Evolutionary conservation across 2,113 vertebrate species (phyloP).

Genomic region (Ornithorhynchus anatinus): DNA sequence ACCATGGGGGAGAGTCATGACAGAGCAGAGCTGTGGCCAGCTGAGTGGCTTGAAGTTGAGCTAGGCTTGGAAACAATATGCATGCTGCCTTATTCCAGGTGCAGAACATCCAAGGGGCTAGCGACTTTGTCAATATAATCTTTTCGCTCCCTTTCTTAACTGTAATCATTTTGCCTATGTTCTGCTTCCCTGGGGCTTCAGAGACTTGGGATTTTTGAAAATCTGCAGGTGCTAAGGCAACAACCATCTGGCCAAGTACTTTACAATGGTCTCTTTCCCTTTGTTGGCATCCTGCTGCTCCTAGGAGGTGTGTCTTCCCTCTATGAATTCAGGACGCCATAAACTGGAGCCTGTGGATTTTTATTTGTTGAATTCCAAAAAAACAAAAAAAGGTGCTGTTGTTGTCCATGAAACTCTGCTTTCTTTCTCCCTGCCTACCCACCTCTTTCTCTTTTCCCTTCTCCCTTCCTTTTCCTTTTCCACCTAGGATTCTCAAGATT

Average conservation of each 20-base stretch:
- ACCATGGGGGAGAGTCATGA: background rate
- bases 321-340: background rate
- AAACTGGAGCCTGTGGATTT: background rate
- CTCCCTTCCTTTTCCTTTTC: background rate
- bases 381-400: background rate
- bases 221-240: background rate
- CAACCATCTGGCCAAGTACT: slow-evolving; percentile 12
- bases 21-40: slow-evolving; percentile 11
- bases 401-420: too few relatives aligned
- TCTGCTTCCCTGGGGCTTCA: background rate
- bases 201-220: slow-evolving; percentile 3
- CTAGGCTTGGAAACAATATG: background rate
- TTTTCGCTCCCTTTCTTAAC: background rate
- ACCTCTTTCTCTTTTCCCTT: background rate
- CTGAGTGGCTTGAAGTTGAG: background rate
- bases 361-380: background rate
- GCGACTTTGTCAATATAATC: slow-evolving; percentile 16
- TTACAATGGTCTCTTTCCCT: background rate
- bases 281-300: fast-evolving
- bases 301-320: background rate
- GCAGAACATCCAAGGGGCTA: background rate
- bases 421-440: background rate
- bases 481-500: background rate
- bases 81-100: background rate
- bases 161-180: background rate